Base-by-base conservation (phyloP, 2,113 vertebrate species). In the Piliocolobus tephrosceles region DNA sequence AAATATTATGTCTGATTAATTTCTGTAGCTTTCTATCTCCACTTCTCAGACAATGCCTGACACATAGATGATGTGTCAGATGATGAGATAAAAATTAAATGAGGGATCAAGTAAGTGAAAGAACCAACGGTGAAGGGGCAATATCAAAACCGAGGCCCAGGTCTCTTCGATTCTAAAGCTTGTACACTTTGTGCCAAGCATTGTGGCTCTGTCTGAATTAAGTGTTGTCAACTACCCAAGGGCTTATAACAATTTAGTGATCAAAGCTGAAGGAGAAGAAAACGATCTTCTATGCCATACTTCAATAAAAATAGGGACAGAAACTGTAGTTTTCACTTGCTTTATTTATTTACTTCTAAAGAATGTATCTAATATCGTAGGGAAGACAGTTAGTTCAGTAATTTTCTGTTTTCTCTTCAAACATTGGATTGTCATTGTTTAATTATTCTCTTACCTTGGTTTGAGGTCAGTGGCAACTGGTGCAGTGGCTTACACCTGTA, bases 301-400 rank as follows among this genome's bases (percentile, higher is more conserved):
- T 88, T 90, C 40, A 55, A 3, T 93, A 47, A 84, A 68, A 80
- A 75, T 61, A 14, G 27, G 83, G 80, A 86, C 16, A 81, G 70
- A 82, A 92, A 82, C n/a, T 61, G 66, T 35, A 90, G 52, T 22
- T 89, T 45, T 89, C 38, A 84, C 8, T 90, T 90, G 45, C 45
- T 94, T 90, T 90, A 52, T 94, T 90, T 90, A 52, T 45, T 92
- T 90, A 81, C 35, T 88, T 95, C n/a, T 88, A 55, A 95, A 94
- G 61, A 70, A 43, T 57, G 12, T 81, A 23, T 25, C 55, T 75
- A 79, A 79, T n/a, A 68, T 40, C 27, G 50, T 11, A 84, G 27
- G 81, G n/a, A 84, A n/a, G 52, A 84, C 82, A 83, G 73, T 80
- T 79, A 68, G 17, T 27, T 81, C 8, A n/a, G 57, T 30, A 66